phyloP scores from a whole-genome alignment of 2,888 invertebrate genomes.

The Eilema depressum region DNA sequence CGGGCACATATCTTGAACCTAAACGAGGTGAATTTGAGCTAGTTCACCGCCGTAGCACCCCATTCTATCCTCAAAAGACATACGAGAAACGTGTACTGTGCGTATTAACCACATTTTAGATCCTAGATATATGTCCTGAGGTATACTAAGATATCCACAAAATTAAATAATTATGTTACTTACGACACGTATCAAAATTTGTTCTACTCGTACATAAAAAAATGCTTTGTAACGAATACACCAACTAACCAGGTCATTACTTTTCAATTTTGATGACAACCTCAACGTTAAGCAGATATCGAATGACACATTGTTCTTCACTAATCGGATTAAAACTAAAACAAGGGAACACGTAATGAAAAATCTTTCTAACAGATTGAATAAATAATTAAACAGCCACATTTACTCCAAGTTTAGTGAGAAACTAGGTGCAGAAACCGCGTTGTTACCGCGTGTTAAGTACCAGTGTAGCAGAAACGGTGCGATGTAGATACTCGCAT shows the following conservation, averaged over 20 bases:
- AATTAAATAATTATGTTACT: not conserved
- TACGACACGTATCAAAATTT: not conserved
- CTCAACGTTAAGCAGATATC: conserved; percentile 13
- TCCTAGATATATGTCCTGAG: no score
- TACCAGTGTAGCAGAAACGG: conserved; percentile 56
- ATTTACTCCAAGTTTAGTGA: conserved; percentile 60
- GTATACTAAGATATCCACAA: not conserved
- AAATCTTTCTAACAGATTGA: conserved; percentile 66
- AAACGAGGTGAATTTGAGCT: no score
- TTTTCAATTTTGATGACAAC: conserved; percentile 35
- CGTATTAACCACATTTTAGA: no score
- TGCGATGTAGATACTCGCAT: conserved; percentile 63
- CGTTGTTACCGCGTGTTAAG: conserved; percentile 62
- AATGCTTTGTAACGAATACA: not conserved
- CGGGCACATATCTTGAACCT: no score
- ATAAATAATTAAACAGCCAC: conserved; percentile 78
- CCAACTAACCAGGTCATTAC: conserved; percentile 26
- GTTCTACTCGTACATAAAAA: conserved; percentile 11
- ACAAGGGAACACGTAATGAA: conserved; percentile 46
- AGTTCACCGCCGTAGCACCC: no score
- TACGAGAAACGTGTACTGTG: no score
- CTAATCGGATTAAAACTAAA: conserved; percentile 55
- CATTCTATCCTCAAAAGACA: no score
- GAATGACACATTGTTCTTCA: conserved; percentile 13
- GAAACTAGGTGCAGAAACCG: conserved; percentile 75